A percentile compares a stretch with the other conserved stretches of the same genome.
Evolutionary conservation across 1,140 invertebrate species (phyloP).

Genomic region (Lucilia cuprina): DNA sequence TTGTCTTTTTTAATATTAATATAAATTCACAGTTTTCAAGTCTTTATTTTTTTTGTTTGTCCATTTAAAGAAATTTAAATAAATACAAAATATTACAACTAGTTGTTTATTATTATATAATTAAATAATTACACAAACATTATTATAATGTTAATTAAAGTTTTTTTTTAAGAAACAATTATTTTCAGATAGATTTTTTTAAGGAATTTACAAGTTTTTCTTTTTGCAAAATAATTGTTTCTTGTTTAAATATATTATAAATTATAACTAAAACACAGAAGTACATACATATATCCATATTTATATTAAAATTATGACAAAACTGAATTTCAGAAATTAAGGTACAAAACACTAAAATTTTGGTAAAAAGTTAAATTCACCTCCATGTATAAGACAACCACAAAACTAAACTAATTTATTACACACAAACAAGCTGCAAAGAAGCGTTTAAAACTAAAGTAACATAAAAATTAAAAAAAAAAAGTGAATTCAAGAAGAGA

Average conservation of each 20-base stretch:
- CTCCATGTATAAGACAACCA: not conserved
- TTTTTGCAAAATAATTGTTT: not conserved
- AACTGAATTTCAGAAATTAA: not conserved
- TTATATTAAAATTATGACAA: not conserved
- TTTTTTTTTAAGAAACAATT: not conserved
- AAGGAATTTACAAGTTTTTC: not conserved
- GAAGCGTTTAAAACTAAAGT: not conserved
- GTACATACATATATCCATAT: not conserved
- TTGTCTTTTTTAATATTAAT: not conserved
- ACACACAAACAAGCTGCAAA: not conserved
- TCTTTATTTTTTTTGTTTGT: not conserved
- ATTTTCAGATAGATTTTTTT: not conserved
- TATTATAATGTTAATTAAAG: conserved; percentile 2
- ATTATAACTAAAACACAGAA: not conserved
- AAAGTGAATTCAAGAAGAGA: not conserved
- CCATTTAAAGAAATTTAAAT: not conserved
- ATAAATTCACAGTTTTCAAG: conserved; percentile 3
- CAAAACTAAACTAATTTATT: not conserved
- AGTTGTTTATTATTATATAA: not conserved
- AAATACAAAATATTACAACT: not conserved
- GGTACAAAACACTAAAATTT: no score
- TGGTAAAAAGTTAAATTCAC: not conserved
- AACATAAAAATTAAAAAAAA: not conserved
- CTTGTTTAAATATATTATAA: not conserved
- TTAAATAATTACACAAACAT: conserved; percentile 1